Percentiles rank a stretch among this genome's conserved stretches.
These are phyloP conservation scores for Cichlasoma orientale DNA, from an alignment of 2,797 vertebrate species.

Conservation along the genomic window DNA sequence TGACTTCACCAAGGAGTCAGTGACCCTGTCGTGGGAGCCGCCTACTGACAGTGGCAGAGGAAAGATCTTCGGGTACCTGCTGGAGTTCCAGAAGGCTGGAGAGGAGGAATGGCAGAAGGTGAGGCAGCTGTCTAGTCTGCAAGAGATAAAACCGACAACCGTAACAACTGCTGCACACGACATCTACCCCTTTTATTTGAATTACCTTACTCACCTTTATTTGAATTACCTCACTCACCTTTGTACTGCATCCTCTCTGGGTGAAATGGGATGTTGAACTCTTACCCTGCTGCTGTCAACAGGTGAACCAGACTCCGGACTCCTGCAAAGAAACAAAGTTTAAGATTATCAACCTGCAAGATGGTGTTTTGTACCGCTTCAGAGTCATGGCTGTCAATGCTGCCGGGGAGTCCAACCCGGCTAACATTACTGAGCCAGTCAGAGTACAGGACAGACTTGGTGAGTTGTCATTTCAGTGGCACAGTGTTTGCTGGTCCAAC, in stretches of 20 bases:
- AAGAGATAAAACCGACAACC: not conserved
- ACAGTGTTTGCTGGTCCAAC: not conserved
- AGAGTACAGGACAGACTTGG: slow-evolving; percentile 94
- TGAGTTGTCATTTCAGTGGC: slow-evolving; percentile 65
- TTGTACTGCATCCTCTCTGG: not conserved
- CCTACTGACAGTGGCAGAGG: slow-evolving; percentile 92
- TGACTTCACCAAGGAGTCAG: slow-evolving; percentile 93
- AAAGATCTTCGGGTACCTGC: slow-evolving; percentile 96
- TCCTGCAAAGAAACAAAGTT: slow-evolving; percentile 95
- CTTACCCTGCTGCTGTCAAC: not conserved
- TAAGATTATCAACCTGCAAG: slow-evolving; percentile 89
- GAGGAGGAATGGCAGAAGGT: slow-evolving; percentile 93
- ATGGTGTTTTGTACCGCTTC: slow-evolving; percentile 90
- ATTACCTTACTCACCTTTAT: not conserved
- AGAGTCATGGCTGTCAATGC: slow-evolving; percentile 93
- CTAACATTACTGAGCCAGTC: slow-evolving; percentile 88
- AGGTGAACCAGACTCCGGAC: slow-evolving; percentile 94
- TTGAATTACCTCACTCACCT: not conserved
- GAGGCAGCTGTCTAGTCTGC: not conserved
- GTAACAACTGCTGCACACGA: not conserved
- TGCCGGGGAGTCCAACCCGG: slow-evolving; percentile 94
- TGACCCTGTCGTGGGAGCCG: slow-evolving; percentile 91
- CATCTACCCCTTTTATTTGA: not conserved
- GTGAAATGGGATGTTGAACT: not conserved
- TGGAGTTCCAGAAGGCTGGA: slow-evolving; percentile 95